A percentile compares a stretch with the other conserved stretches of the same genome.
Conservation (phyloP, 2,113 vertebrate species). For the Paradoxurus hermaphroditus region DNA sequence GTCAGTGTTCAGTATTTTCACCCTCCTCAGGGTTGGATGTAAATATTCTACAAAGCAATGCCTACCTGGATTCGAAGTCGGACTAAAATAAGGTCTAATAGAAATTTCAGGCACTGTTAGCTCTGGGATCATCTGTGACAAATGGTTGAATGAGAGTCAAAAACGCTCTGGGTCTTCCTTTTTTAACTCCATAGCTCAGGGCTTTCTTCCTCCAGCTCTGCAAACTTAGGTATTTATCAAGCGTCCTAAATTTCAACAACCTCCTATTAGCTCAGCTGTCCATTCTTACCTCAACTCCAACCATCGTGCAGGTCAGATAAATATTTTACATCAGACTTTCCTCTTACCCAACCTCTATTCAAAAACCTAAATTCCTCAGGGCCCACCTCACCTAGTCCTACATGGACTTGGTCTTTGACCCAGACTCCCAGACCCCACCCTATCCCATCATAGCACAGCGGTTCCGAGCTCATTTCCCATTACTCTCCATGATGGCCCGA, state of each 20-base stretch:
- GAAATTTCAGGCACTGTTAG: background rate
- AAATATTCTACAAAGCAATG: background rate
- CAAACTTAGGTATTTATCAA: background rate
- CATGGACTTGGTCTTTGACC: background rate
- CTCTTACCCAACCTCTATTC: background rate
- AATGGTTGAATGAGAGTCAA: background rate
- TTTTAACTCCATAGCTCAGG: background rate
- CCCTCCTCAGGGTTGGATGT: background rate
- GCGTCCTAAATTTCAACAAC: background rate
- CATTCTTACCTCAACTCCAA: background rate
- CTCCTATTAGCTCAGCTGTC: background rate
- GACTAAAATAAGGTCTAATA: background rate
- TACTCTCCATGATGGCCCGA: background rate
- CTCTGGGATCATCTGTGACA: background rate
- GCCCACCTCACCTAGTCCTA: background rate
- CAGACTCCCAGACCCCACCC: background rate
- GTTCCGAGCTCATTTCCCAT: background rate
- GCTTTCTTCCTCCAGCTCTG: background rate
- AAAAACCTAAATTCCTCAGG: background rate
- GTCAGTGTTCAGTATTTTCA: background rate
- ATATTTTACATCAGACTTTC: background rate
- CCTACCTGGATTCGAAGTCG: background rate
- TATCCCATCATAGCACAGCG: background rate
- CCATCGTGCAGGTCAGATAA: background rate
- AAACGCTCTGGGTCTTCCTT: background rate